Evolutionary conservation across 2,113 vertebrate species (phyloP), one percentile per base, ranked within the genome.

Genomic region (Thamnaconus septentrionalis): DNA sequence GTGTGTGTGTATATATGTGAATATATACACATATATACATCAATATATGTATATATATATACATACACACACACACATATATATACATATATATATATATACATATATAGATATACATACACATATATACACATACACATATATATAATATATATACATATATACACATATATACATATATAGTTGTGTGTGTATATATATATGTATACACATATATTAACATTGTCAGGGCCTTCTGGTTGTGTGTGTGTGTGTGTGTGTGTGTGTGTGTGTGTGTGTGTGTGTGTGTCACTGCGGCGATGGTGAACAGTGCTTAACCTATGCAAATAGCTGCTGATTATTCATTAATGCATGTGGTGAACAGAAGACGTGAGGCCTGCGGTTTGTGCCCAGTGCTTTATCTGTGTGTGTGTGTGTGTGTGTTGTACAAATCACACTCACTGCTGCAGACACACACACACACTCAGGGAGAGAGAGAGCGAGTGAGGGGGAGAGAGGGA

Each of bases 371-470:
- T 40, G 53, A 39, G 53, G 7, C 58, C 43, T 56, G 49, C 3
- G 5, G 49, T 54, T 54, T 59, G 44, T 70, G 18, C 18, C 18
- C 18, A 31, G 18, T 31, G 18, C 18, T 31, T 31, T 31, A 31
- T 31, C 18, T 31, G 18, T 31, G 18, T 31, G 18, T 31, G 18
- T 31, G 18, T 31, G 50, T 56, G 41, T 49, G 12, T 0, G 3
- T 31, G 71, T 11, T 62, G 64, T 67, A 8, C 7, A 64, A 53
- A 31, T 41, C 59, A 69, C 48, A 53, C 51, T 66, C 54, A 53
- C 46, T 6, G 43, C 43, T 61, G 72, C 53, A 59, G 58, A 57
- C 10, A 45, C 8, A 53, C 54, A 42, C 48, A 71, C 67, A 57
- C 3, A 53, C 56, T 8, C 50, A 7, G 31, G 48, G 40, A 50